Evolutionary conservation across 64 coral and sea anemone genomes (phyloP).

Genomic region (Montipora capricornis): DNA sequence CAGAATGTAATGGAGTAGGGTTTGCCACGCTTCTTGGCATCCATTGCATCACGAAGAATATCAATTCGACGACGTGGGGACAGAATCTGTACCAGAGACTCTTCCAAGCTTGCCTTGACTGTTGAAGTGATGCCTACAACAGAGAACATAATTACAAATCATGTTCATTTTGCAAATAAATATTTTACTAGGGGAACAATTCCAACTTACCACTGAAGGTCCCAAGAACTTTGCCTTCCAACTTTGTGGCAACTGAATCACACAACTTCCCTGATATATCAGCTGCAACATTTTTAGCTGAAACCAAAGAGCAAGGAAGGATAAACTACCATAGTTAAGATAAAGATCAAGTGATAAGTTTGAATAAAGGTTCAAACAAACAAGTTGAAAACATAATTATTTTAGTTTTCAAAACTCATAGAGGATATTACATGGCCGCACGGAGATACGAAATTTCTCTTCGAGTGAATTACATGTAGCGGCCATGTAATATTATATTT

Average conservation of each 20-base stretch:
- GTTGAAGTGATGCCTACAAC: slow-evolving; percentile 89
- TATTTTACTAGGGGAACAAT: background rate
- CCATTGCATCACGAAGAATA: slow-evolving; percentile 97
- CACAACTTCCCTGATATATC: slow-evolving; percentile 96
- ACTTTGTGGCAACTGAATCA: slow-evolving; percentile 93
- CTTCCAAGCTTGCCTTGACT: slow-evolving; percentile 92
- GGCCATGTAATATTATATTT: too few relatives aligned
- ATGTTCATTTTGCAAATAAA: background rate
- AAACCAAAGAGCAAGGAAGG: background rate
- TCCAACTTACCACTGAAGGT: slow-evolving; percentile 91
- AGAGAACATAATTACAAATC: background rate
- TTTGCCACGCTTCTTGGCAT: slow-evolving; percentile 66
- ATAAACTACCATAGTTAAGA: background rate
- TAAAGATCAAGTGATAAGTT: background rate
- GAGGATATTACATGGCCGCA: too few relatives aligned
- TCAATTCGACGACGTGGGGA: slow-evolving; percentile 90
- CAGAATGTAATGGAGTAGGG: slow-evolving; percentile 95
- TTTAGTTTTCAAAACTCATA: too few relatives aligned
- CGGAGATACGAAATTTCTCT: too few relatives aligned
- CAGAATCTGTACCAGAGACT: slow-evolving; percentile 96
- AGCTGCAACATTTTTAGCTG: slow-evolving; percentile 98
- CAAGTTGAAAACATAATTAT: too few relatives aligned
- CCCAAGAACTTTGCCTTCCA: slow-evolving; percentile 95
- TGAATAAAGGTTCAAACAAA: background rate
- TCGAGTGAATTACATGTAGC: too few relatives aligned